Evolutionary conservation across 2,797 vertebrate genomes (phyloP), one percentile per base, ranked within the genome.

Genomic region (Phyllotis vaccarum): DNA sequence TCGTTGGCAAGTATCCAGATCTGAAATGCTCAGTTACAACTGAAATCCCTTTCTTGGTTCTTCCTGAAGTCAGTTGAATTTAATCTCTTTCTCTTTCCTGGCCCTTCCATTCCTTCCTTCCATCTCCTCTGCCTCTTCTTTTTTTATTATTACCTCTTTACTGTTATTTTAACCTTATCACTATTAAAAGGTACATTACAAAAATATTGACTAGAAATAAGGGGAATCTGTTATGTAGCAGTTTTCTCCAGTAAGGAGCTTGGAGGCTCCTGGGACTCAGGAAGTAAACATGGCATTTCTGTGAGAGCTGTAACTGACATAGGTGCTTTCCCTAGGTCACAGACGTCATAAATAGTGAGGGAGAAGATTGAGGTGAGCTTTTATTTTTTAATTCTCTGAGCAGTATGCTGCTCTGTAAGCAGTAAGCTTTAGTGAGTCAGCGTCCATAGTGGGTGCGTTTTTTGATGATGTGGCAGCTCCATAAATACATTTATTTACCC

Each of bases 11-110:
- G 12, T 19, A 40, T 64, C 22, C 9, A 54, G 17, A 58, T 81
- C 75, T 72, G 56, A 93, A 95, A 80, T n/a, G 46, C 72, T 62
- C 11, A 81, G 1, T 93, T 91, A 81, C 62, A 27, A 74, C 46
- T 37, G 37, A 91, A 72, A 16, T 1, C 66, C 29, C 58, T 93
- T 3, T 46, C 12, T 29, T 79, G n/a, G 66, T 17, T 52, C 88
- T 89, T 86, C 3, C n/a, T 92, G 6, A 5, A 66, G 3, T 68
- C 7, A 43, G 7, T 74, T 64, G 75, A 6, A 16, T 40, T 78
- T 27, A 60, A 3, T 72, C 87, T 13, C 56, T 17, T 46, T 43
- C 54, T 49, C n/a, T 29, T 19, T 17, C 3, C 16, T 8, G n/a
- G n/a, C n/a, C n/a, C n/a, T 7, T 43, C 16, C 24, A 3, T 31